These are phyloP conservation scores for Chalcosyrphus nemorum DNA, from an alignment of 2,888 invertebrate genomes.

Conservation along the genomic window DNA sequence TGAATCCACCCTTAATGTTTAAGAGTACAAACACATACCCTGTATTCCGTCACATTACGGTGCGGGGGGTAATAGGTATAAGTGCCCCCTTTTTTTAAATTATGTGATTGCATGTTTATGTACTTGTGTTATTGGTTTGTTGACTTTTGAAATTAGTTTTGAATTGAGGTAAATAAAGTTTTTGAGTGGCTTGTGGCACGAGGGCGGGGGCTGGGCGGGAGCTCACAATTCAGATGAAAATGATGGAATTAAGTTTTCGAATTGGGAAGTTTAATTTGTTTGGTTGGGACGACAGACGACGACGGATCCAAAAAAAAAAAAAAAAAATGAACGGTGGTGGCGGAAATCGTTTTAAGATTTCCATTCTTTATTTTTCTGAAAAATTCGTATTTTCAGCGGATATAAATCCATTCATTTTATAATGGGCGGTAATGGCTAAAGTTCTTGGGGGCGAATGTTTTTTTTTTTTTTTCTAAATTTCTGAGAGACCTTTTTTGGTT, in stretches of 20 bases:
- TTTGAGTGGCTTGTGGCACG: slow-evolving; percentile 47
- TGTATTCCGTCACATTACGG: neutral
- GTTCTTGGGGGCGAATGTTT: slow-evolving; percentile 35
- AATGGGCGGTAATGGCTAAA: slow-evolving; percentile 62
- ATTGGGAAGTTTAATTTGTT: slow-evolving; percentile 53
- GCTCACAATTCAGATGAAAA: slow-evolving; percentile 10
- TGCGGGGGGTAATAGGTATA: slow-evolving; percentile 63
- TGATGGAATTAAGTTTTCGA: slow-evolving; percentile 41
- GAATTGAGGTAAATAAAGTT: slow-evolving; percentile 80
- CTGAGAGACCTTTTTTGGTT: neutral
- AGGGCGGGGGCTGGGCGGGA: neutral
- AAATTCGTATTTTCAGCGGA: neutral
- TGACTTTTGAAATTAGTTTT: slow-evolving; percentile 82
- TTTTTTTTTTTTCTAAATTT: slow-evolving; percentile 17
- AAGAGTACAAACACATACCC: neutral
- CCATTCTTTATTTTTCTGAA: neutral
- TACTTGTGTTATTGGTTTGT: slow-evolving; percentile 80
- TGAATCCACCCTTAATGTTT: slow-evolving; percentile 38
- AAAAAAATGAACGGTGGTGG: no score
- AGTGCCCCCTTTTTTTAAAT: slow-evolving; percentile 73
- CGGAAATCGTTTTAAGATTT: slow-evolving; percentile 42
- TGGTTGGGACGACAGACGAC: slow-evolving; percentile 1
- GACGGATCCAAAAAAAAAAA: no score
- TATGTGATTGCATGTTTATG: slow-evolving; percentile 75
- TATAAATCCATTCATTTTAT: slow-evolving; percentile 46